Evolutionary conservation across 2,888 invertebrate genomes (phyloP).

Genomic region (Venustoraphidia nigricollis): DNA sequence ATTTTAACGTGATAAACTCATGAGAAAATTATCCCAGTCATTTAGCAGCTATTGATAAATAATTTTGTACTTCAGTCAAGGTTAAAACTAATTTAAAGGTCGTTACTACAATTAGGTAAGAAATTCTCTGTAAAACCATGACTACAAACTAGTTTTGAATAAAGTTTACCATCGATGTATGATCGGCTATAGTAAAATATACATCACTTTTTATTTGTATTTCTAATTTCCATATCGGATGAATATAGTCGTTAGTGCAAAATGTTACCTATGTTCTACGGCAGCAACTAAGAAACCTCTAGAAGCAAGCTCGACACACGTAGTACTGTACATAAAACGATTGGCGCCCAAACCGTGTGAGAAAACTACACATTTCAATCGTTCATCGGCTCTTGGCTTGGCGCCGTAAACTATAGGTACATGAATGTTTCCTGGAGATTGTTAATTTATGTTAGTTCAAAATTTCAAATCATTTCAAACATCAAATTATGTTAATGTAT

Average conservation of each 20-base stretch:
- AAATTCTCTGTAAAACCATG: too few relatives aligned
- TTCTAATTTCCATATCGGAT: too few relatives aligned
- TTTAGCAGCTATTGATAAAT: too few relatives aligned
- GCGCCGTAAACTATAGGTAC: conserved; percentile 36
- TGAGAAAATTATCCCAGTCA: too few relatives aligned
- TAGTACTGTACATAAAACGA: conserved; percentile 41
- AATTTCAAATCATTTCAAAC: neutral
- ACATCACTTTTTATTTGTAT: too few relatives aligned
- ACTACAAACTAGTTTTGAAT: too few relatives aligned
- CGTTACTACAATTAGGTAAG: too few relatives aligned
- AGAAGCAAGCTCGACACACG: conserved; percentile 45
- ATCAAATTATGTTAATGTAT: neutral
- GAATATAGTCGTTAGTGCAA: neutral
- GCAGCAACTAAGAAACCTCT: conserved; percentile 47
- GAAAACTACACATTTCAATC: conserved; percentile 40
- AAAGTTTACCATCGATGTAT: too few relatives aligned
- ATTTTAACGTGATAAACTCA: too few relatives aligned
- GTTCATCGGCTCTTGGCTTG: conserved; percentile 22
- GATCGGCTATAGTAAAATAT: too few relatives aligned
- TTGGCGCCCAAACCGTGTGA: conserved; percentile 50
- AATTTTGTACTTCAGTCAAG: too few relatives aligned
- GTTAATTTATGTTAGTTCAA: neutral
- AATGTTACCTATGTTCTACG: conserved; percentile 42
- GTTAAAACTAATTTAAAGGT: too few relatives aligned
- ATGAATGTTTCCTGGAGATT: conserved; percentile 26